Evolutionary conservation across 2,888 invertebrate species (phyloP).

Genomic region (Mactromeris polynyma): DNA sequence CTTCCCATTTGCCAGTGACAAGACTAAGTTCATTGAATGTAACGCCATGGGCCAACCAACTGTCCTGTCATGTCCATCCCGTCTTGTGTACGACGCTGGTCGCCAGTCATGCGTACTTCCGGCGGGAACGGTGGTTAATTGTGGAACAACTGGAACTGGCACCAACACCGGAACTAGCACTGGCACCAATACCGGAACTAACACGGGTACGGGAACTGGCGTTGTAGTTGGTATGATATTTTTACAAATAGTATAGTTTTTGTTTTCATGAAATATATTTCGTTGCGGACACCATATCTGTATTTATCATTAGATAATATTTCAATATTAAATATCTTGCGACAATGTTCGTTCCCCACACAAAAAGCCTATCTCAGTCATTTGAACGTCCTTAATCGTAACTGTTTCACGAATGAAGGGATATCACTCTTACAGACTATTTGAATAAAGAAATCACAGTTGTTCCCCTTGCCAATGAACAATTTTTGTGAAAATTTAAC

Average conservation of each 20-base stretch:
- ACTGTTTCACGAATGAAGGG: too few relatives aligned
- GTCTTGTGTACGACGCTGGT: slow-evolving; percentile 63
- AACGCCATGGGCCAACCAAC: slow-evolving; percentile 60
- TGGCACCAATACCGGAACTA: slow-evolving; percentile 19
- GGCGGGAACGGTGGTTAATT: slow-evolving; percentile 2
- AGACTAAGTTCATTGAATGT: slow-evolving; percentile 74
- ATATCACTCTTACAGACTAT: too few relatives aligned
- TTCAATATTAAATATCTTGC: too few relatives aligned
- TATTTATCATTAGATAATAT: too few relatives aligned
- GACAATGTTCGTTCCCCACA: too few relatives aligned
- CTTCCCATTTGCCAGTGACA: slow-evolving; percentile 69
- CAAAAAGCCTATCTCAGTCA: too few relatives aligned
- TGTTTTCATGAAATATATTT: too few relatives aligned
- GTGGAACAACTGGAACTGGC: slow-evolving; percentile 30
- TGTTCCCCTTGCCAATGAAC: too few relatives aligned
- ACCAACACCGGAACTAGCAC: slow-evolving; percentile 17
- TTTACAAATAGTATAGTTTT: not conserved
- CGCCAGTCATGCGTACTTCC: slow-evolving; percentile 69
- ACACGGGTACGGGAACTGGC: not conserved
- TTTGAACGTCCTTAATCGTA: too few relatives aligned
- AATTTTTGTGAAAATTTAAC: too few relatives aligned
- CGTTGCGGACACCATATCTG: too few relatives aligned
- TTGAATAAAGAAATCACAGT: too few relatives aligned
- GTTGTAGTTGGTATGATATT: not conserved
- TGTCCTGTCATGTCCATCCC: slow-evolving; percentile 69